Base-by-base conservation (phyloP, 2,113 vertebrate species). In the Pedionomus torquatus region DNA sequence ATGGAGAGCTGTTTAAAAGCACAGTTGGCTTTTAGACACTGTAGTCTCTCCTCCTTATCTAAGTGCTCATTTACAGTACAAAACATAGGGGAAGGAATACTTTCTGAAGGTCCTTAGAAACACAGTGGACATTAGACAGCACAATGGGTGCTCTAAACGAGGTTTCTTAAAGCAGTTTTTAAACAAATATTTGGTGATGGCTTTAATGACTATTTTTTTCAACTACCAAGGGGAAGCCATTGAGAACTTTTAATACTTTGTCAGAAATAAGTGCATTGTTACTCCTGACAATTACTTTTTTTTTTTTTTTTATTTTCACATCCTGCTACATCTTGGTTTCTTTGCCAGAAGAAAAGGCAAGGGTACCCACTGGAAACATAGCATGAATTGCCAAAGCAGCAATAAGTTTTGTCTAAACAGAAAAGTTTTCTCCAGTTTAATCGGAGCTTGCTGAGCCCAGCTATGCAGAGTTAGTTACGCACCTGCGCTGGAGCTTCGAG, bases 261-360 rank as follows among this genome's bases (percentile, higher is more conserved):
- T 83, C 46, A 92, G 76, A 86, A 94, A 75, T 90, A 5, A 83
- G 17, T 63, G 15, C 44, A 10, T 80, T 86, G 41, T 86, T 90
- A 39, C 31, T 83, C 49, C 19, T 72, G 61, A 86, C 33, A 20
- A 24, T 58, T 44, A 33, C 41, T 63, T 25, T 43, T 11, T 65
- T 71, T 39, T 33, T 91, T 72, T 51, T 26, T 71, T 39, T 33
- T 91, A 66, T 51, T 26, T 57, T 2, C 1, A 19, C 39, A 52
- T 92, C 84, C 51, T 94, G 25, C 55, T 63, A 55, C 60, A 64
- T 92, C 46, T 93, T 87, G 83, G 31, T 46, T 88, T 93, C 39
- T 94, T 87, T 94, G 52, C 92, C 86, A 87, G 76, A 41, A 93
- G 76, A 78, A 81, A 48, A 89, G 48, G 61, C 88, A 89, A 96